These are phyloP conservation scores for Natrix natrix DNA, from an alignment of 2,797 vertebrate species.

Conservation along the genomic window DNA sequence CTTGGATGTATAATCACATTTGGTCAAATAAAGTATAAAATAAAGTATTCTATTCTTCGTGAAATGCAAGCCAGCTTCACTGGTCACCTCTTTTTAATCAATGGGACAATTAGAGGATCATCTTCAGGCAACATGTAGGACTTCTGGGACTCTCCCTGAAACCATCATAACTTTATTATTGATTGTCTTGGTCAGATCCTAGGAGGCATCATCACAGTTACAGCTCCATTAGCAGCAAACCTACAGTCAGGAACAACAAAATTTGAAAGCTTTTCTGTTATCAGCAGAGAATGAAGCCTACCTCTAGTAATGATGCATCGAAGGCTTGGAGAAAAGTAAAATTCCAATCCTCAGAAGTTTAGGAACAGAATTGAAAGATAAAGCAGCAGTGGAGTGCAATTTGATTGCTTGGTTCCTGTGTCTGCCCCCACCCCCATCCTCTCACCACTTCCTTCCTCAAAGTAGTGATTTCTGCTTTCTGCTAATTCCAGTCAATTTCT, in stretches of 20 bases:
- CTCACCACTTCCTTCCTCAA: neutral
- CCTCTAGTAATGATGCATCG: neutral
- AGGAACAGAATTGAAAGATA: neutral
- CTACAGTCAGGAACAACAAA: neutral
- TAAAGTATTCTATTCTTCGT: neutral
- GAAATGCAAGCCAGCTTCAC: neutral
- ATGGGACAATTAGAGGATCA: neutral
- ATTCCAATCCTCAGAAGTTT: neutral
- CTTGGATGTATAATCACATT: neutral
- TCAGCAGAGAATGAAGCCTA: neutral
- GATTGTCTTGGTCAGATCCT: neutral
- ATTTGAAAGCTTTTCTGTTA: neutral
- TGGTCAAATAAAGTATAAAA: neutral
- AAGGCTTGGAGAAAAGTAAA: neutral
- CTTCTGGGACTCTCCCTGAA: neutral
- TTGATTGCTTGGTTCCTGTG: neutral
- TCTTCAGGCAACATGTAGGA: neutral
- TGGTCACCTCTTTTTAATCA: neutral
- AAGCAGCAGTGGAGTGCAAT: neutral
- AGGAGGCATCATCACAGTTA: neutral
- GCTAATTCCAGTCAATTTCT: constrained; percentile 36
- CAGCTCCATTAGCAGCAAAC: neutral
- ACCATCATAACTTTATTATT: neutral
- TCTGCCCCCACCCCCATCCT: neutral
- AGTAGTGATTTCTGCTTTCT: constrained; percentile 1